Conservation (phyloP, 1,140 invertebrate genomes). For the Listronotus oregonensis region DNA sequence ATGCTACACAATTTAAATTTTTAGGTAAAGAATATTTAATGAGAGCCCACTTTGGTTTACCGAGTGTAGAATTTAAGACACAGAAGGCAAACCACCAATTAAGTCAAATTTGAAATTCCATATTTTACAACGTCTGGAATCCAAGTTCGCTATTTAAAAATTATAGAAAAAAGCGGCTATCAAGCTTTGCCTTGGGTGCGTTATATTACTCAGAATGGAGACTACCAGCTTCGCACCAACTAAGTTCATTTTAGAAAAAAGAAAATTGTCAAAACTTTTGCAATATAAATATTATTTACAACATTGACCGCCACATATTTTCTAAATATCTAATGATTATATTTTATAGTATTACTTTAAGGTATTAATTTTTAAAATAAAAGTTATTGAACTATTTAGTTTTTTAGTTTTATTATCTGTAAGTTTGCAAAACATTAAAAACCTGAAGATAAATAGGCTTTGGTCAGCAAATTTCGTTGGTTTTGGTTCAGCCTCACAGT, state of each 20-base stretch:
- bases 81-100: conserved; percentile 98
- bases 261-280: too few species aligned
- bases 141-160: conserved; percentile 97
- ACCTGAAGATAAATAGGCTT: too few species aligned
- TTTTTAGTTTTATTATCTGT: too few species aligned
- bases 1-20: too few species aligned
- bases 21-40: conserved; percentile 92
- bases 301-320: too few species aligned
- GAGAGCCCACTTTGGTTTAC: conserved; percentile 98
- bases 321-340: too few species aligned
- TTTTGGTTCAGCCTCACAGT: too few species aligned
- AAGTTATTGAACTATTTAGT: neutral
- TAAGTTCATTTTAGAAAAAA: conserved; percentile 61
- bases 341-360: too few species aligned
- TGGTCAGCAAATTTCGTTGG: too few species aligned
- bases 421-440: too few species aligned
- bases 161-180: conserved; percentile 99
- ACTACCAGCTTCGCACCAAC: conserved; percentile 97
- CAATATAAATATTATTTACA: too few species aligned
- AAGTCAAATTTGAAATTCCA: conserved; percentile 99
- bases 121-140: conserved; percentile 99
- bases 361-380: conserved; percentile 4
- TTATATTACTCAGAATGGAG: conserved; percentile 99
- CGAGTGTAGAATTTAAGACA: conserved; percentile 93
- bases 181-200: conserved; percentile 99